Base-by-base conservation (phyloP, 2,888 invertebrate genomes). In the Caradrina kadenii region DNA sequence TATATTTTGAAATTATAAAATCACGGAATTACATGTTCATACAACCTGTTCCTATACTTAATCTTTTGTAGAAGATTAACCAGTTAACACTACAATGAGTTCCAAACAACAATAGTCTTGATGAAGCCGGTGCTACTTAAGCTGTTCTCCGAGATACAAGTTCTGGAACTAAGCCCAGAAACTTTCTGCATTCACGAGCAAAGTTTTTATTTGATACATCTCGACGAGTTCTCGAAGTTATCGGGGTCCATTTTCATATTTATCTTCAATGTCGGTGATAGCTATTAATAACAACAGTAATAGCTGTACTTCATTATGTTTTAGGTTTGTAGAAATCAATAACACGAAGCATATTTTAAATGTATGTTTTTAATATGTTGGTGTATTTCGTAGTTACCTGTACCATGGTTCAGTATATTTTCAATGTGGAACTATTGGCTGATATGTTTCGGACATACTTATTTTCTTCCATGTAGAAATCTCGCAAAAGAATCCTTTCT, bases 81-180 rank as follows among this genome's bases (percentile, higher is more conserved):
- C 13, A 42, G 6, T 17, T 31, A 31, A n/a, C 21, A 11, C 13
- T 4, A 0, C 8, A 6, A 53, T 11, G n/a, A 59, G 48, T 59
- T 53, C 13, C 13, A 22, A 75, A 75, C 21, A 59, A 67, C 7
- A 56, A 39, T 35, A 74, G 54, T 75, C 45, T 55, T 21, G 26
- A 39, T 19, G 19, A 59, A 60, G 6, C 50, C 45, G 53, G 11
- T 17, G 4, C 15, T 45, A 26, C n/a, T 21, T 26, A 26, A 55
- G 49, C 42, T 68, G 21, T 39, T n/a, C 6, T 45, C 35, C 0
- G 10, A 69, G 60, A 55, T 75, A 68, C 68, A 68, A 76, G 45
- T 69, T 48, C 0, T 35, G 13, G 3, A 54, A 66, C 58, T 22
- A 42, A n/a, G 39, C 22, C 52, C 17, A 11, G 13, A 19, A 73